These are phyloP conservation scores for Trachelus stipa DNA, from an alignment of 2,888 invertebrate species.

Conservation along the genomic window DNA sequence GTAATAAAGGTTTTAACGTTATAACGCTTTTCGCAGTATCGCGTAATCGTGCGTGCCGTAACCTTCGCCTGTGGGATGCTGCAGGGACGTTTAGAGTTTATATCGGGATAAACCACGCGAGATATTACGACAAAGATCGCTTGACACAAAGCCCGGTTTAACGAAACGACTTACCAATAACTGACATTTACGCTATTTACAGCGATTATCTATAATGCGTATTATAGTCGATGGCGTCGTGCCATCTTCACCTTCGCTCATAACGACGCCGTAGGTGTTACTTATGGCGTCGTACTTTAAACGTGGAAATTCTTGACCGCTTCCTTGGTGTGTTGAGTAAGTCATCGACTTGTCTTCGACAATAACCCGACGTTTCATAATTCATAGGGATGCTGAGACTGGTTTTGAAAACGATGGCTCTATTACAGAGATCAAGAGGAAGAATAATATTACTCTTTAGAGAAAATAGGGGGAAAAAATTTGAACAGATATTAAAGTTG, in stretches of 20 bases:
- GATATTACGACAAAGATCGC: background rate
- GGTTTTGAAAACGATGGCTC: background rate
- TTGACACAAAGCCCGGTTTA: slow-evolving; percentile 4
- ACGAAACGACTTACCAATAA: slow-evolving; percentile 1
- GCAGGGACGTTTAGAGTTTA: background rate
- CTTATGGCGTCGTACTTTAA: background rate
- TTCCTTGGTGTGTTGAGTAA: background rate
- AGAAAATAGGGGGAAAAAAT: background rate
- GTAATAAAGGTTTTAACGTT: slow-evolving; percentile 31
- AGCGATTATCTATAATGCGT: background rate
- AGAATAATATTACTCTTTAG: background rate
- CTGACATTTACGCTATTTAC: slow-evolving; percentile 3
- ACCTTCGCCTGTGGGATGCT: background rate
- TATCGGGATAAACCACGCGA: background rate
- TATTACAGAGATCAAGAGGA: background rate
- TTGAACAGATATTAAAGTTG: background rate
- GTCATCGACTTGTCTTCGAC: background rate
- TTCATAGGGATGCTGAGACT: background rate
- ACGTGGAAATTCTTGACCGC: background rate
- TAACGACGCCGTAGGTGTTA: background rate
- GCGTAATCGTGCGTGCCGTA: background rate
- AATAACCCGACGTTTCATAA: background rate
- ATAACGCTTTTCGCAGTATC: background rate
- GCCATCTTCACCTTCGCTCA: background rate
- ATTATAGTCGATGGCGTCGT: slow-evolving; percentile 5